Base-by-base conservation (phyloP, 2,888 invertebrate genomes). In the Bombyx huttoni region DNA sequence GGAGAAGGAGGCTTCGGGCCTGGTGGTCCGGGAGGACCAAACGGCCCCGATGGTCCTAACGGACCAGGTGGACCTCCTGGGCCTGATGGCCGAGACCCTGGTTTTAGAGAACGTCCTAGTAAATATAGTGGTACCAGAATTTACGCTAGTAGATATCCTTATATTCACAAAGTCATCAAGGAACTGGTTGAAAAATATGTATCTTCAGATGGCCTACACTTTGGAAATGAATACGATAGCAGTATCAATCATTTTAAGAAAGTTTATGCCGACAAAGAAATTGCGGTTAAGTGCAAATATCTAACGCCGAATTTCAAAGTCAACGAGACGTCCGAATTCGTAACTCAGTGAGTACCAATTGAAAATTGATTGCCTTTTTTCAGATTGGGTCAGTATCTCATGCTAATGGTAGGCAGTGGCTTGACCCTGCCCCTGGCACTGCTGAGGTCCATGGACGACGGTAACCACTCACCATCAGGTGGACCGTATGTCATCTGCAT, bases 91-190 rank as follows among this genome's bases (percentile, higher is more conserved):
- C 13, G 13, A n/a, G 40, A 40, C 7, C 8, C 14, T n/a, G 47
- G 13, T 10, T 53, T 58, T 24, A 56, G 58, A 13, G 59, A 63
- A 5, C 71, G 68, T 33, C 55, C 58, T 33, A 78, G 74, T 33
- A 69, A 77, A 54, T 84, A 84, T 45, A 78, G 77, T 24, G 83
- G 84, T 7, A 66, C 65, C 13, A 73, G 63, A 58, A 81, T 64
- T 40, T 85, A 87, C 52, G 86, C 86, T 0, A 71, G 73, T 9
- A 68, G 80, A 57, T 87, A 73, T 58, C 86, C 85, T 0, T 83
- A 83, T 56, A 67, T 85, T 24, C 72, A 82, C 54, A 79, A 73
- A 54, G 69, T 80, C 8, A 83, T 87, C 48, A 75, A 74, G 49
- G 67, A 69, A 3, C 58, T 84, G 48, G 69, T 81, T 2, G 72